Base-by-base conservation (phyloP, 1,140 invertebrate genomes). In the Cardiocondyla obscurior region DNA sequence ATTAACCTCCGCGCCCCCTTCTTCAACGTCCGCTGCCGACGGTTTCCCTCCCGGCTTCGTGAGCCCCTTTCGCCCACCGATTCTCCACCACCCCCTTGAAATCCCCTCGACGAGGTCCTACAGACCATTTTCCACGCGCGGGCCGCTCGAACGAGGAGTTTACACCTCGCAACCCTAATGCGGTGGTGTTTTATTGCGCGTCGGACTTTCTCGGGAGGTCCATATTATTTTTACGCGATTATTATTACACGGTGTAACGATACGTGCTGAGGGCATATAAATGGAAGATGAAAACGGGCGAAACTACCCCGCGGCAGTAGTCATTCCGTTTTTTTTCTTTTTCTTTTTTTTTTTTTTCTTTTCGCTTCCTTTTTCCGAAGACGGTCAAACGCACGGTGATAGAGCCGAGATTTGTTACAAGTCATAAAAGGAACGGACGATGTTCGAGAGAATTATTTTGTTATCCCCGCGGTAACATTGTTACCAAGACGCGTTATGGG, bases 1-100 rank as follows among this genome's bases (percentile, higher is more conserved):
- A 90, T 92, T 93, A 93, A 89, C 90, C 87, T 87, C 81, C 83
- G 69, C 83, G 64, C 84, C 64, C 65, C 57, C 87, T 77, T 51
- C 62, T 62, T 72, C 85, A 79, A 69, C 74, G 62, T 79, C 74
- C 74, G 74, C 33, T 69, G 62, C 76, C 81, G 42, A 65, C 51
- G 28, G 28, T 62, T 67, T 57, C 55, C 83, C 62, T 28, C 57
- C 65, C 64, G 14, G 12, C 28, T 14, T 19, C 36, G 22, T 57
- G 16, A 62, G 22, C 42, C 42, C 30, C 51, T 25, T 44, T 65
- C 81, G 22, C 33, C 33, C 19, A 2, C n/a, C 46, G 46, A 65
- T 46, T 57, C 30, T 58, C 25, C 19, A 25, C 14, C n/a, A 6
- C 12, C 57, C 49, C 49, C 16, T 19, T 85, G 58, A 25, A 62